phyloP scores from a whole-genome alignment of 2,797 vertebrate species.

The Acanthornis magna region DNA sequence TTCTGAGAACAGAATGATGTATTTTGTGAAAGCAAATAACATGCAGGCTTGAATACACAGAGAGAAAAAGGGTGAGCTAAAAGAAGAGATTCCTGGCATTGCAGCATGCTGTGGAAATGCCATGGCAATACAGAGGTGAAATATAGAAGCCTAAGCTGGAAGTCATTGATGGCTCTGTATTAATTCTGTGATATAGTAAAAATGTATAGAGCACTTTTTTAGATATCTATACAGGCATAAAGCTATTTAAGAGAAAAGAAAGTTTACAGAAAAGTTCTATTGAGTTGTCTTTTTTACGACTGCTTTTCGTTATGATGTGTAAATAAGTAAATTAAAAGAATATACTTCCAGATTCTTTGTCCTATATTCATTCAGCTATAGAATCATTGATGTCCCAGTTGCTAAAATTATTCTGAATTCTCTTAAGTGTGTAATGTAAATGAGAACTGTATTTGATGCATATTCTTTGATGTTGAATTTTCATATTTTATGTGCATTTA shows the following conservation, averaged over 20 bases:
- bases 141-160: background rate
- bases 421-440: slow-evolving; percentile 39
- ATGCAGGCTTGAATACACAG: background rate
- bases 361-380: background rate
- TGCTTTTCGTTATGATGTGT: background rate
- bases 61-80: background rate
- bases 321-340: background rate
- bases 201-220: background rate
- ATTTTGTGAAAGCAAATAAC: slow-evolving; percentile 51
- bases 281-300: background rate
- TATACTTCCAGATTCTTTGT: background rate
- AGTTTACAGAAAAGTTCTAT: background rate
- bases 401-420: slow-evolving; percentile 34
- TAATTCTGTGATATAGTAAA: background rate
- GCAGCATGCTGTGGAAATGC: background rate
- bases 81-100: slow-evolving; percentile 34
- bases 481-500: slow-evolving; percentile 25
- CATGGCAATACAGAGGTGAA: background rate
- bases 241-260: background rate
- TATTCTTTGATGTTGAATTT: slow-evolving; percentile 41
- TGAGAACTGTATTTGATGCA: slow-evolving; percentile 9
- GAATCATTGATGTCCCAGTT: background rate
- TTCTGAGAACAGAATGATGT: slow-evolving; percentile 30
- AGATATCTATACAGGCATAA: background rate
- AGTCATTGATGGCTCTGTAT: background rate